phyloP scores from a whole-genome alignment of 2,797 vertebrate genomes.

The Calcarius lapponicus region DNA sequence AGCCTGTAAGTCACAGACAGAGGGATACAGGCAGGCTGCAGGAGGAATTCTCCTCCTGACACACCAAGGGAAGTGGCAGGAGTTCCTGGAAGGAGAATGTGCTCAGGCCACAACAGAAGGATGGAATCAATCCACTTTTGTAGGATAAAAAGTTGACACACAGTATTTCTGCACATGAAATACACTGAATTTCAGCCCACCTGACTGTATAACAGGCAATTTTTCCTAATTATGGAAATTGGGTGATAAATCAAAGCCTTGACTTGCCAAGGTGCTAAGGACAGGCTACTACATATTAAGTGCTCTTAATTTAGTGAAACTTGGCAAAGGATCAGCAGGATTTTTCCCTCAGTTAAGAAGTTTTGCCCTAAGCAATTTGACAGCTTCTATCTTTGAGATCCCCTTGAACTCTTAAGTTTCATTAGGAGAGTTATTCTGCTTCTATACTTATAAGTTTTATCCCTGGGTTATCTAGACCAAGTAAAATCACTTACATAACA shows the following conservation, averaged over 20 bases:
- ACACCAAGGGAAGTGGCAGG: neutral
- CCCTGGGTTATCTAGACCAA: slow-evolving; percentile 62
- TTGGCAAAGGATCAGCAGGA: neutral
- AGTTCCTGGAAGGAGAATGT: neutral
- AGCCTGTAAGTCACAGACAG: neutral
- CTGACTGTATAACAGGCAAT: neutral
- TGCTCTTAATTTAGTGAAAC: neutral
- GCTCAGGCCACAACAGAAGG: neutral
- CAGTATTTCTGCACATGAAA: neutral
- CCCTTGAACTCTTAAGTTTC: slow-evolving; percentile 39
- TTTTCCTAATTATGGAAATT: neutral
- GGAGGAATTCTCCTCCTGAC: neutral
- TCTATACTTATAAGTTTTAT: slow-evolving; percentile 19
- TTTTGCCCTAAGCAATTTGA: slow-evolving; percentile 27
- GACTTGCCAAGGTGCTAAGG: neutral
- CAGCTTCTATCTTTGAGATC: slow-evolving; percentile 35
- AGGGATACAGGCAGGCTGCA: neutral
- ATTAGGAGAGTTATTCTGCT: slow-evolving; percentile 35
- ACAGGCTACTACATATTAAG: neutral
- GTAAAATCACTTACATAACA: slow-evolving; percentile 67
- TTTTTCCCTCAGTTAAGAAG: neutral
- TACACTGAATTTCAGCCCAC: neutral
- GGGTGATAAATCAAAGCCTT: neutral
- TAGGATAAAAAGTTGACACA: neutral
- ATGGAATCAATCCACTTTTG: neutral